Conservation (phyloP, 2,888 invertebrate genomes). For the Leptinotarsa juncta region DNA sequence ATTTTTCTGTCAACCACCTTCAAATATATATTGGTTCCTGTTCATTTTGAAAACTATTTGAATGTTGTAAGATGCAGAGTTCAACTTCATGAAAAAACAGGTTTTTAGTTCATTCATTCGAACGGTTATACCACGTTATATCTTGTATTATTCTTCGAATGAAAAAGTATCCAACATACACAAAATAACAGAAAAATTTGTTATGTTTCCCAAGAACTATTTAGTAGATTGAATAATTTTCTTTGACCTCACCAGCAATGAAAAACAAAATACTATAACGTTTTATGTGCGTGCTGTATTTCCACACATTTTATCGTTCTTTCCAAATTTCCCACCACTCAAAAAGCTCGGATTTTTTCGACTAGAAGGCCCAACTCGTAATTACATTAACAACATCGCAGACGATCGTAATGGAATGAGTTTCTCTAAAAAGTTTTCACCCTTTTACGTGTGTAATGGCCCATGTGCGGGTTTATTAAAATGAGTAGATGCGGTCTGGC, state of each 20-base stretch:
- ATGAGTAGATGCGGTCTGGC: slow-evolving; percentile 35
- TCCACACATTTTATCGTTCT: background rate
- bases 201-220: too few species aligned
- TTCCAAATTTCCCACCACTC: background rate
- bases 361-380: background rate
- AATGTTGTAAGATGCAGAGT: too few species aligned
- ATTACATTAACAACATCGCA: slow-evolving; percentile 18
- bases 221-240: too few species aligned
- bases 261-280: background rate
- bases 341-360: background rate
- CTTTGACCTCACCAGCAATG: background rate
- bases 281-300: background rate
- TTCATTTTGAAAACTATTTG: too few species aligned
- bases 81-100: too few species aligned
- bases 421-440: slow-evolving; percentile 20
- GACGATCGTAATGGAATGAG: slow-evolving; percentile 17
- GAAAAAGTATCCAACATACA: too few species aligned
- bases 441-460: slow-evolving; percentile 29
- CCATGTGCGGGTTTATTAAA: slow-evolving; percentile 33
- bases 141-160: too few species aligned
- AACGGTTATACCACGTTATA: too few species aligned
- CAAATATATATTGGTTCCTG: too few species aligned
- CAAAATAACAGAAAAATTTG: too few species aligned
- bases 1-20: too few species aligned
- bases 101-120: too few species aligned